Evolutionary conservation across 2,113 vertebrate genomes (phyloP).

Genomic region (Cheilinus undulatus): DNA sequence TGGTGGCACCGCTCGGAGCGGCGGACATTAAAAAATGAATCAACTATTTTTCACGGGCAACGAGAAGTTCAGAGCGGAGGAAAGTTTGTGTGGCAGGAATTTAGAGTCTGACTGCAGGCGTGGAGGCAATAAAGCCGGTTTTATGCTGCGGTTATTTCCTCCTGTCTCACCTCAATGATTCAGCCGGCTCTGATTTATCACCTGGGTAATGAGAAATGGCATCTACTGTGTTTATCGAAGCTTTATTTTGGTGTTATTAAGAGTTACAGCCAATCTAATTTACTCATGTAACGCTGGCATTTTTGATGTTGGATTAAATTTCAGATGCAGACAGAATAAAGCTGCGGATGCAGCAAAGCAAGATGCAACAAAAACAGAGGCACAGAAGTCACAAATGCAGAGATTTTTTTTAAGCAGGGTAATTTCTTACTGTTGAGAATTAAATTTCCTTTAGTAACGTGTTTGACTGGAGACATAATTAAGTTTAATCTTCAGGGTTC

Average conservation of each 20-base stretch:
- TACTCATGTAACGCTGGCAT: background rate
- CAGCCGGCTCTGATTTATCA: conserved; percentile 33
- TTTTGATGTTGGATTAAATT: background rate
- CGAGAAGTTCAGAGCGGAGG: conserved; percentile 9
- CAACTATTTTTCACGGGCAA: conserved; percentile 19
- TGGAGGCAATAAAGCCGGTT: conserved; percentile 3
- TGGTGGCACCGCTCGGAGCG: conserved; percentile 55
- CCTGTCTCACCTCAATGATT: conserved; percentile 36
- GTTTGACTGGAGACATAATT: too few relatives aligned
- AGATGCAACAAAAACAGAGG: background rate
- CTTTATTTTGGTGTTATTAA: background rate
- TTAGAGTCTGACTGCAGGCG: background rate
- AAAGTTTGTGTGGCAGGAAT: conserved; percentile 25
- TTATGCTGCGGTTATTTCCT: conserved; percentile 38
- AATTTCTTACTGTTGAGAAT: too few relatives aligned
- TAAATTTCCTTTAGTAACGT: too few relatives aligned
- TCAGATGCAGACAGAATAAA: background rate
- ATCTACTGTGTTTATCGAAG: conserved; percentile 9
- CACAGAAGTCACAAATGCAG: background rate
- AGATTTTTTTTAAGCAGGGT: too few relatives aligned
- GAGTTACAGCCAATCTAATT: background rate
- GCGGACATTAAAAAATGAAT: conserved; percentile 49
- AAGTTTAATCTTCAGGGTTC: too few relatives aligned
- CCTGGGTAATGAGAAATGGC: conserved; percentile 26
- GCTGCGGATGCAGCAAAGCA: too few relatives aligned